Evolutionary conservation across 1,140 invertebrate species (phyloP).

Genomic region (Eurosta solidaginis): DNA sequence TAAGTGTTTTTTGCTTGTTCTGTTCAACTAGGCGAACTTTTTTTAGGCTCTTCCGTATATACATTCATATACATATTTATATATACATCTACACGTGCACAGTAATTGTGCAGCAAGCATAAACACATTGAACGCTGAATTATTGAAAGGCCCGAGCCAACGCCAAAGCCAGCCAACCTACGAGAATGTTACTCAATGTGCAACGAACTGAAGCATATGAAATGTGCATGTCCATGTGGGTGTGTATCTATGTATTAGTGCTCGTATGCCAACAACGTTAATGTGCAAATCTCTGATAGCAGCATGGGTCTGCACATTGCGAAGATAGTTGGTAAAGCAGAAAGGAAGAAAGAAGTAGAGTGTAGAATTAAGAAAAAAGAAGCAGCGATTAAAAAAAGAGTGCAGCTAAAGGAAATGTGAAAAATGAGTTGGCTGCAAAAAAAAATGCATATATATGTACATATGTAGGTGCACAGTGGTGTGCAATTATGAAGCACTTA

Average conservation of each 20-base stretch:
- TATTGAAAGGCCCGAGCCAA: background rate
- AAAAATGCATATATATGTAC: background rate
- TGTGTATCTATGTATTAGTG: background rate
- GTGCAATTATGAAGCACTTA: background rate
- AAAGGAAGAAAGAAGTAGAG: background rate
- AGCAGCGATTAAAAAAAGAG: background rate
- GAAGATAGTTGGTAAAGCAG: slow-evolving; percentile 12
- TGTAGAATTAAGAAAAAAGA: background rate
- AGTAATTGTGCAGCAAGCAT: too few relatives aligned
- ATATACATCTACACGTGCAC: too few relatives aligned
- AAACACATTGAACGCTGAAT: background rate
- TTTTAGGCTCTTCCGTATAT: too few relatives aligned
- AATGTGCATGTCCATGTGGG: background rate
- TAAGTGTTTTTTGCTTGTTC: too few relatives aligned
- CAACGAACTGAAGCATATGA: slow-evolving; percentile 13
- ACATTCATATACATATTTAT: background rate
- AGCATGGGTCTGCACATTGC: background rate
- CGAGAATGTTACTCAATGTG: slow-evolving; percentile 21
- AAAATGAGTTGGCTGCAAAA: too few relatives aligned
- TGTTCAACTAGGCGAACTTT: too few relatives aligned
- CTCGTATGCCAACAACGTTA: background rate
- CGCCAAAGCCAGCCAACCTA: background rate
- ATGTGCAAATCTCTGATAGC: background rate
- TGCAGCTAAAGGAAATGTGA: too few relatives aligned
- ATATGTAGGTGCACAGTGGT: background rate